Base-by-base conservation (phyloP, 92 coral and sea anemone species). In the Parazoanthus darwini region DNA sequence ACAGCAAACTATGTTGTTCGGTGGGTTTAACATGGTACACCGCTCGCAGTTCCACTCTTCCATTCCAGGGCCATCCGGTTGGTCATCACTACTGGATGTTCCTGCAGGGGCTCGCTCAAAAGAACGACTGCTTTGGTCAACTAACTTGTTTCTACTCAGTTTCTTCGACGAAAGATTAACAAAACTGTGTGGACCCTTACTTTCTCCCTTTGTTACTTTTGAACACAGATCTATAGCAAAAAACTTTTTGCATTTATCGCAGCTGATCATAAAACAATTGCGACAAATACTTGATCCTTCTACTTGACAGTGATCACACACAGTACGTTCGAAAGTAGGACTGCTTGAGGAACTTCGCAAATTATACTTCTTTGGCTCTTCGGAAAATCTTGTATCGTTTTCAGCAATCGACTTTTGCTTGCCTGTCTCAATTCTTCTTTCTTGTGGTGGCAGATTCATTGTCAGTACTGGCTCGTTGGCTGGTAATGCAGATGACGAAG, bases 1-100 rank as follows among this genome's bases (percentile, higher is more conserved):
- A n/a, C 9, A 20, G 83, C 96, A 94, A 25, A 89, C 90, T 51
- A n/a, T 88, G 85, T 86, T n/a, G 3, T 78, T 82, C 0, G 79
- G 78, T 22, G 92, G 87, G 80, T 94, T 94, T 10, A 76, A 43
- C 76, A 42, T 86, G 8, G 96, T 94, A 88, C 96, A 94, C 0
- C 93, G 92, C 25, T 58, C 75, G 74, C 96, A 94, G 29, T 74
- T 7, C 96, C 96, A 94, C 26, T 86, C 71, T 8, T 71, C 67
- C 23, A 0, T 71, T 2, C 73, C 65, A 9, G 8, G 22, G 10
- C 25, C 65, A 33, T 80, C 46, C 3, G 48, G 48, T 13, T 58
- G 44, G 48, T 22, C 43, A 54, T 36, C 38, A 11, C 35, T 15
- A 10, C 33, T 23, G 16, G 15, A 26, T 79, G 0, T n/a, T 46